Evolutionary conservation across 2,888 invertebrate species (phyloP).

Genomic region (Lucinisca nassula): DNA sequence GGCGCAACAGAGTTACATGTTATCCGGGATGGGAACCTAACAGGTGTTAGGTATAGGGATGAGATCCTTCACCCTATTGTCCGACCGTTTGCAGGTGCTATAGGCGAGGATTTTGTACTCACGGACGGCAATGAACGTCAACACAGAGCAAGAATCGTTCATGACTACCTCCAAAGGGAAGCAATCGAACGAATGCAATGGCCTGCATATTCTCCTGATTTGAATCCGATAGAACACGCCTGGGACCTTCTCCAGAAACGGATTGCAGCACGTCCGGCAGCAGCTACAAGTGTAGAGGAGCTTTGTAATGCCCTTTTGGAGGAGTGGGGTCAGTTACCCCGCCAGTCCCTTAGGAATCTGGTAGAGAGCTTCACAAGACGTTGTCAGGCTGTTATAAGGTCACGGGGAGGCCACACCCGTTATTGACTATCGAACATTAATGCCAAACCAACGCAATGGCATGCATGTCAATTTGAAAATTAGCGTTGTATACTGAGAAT

Average conservation of each 20-base stretch:
- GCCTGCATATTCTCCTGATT: neutral
- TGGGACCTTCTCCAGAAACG: neutral
- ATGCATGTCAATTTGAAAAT: neutral
- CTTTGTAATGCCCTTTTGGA: neutral
- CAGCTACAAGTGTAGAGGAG: neutral
- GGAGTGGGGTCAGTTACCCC: neutral
- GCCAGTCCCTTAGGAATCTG: neutral
- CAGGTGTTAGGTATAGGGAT: neutral
- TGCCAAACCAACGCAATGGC: neutral
- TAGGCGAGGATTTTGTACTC: no score
- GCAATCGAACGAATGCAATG: neutral
- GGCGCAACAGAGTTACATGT: neutral
- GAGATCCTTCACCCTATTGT: neutral
- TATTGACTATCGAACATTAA: neutral
- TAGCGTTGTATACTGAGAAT: neutral
- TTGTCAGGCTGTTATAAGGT: no score
- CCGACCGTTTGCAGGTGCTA: neutral
- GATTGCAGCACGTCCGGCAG: neutral
- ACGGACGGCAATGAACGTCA: neutral
- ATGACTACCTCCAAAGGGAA: neutral
- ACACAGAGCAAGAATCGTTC: neutral
- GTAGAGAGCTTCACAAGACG: neutral
- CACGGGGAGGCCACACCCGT: neutral
- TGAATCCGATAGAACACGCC: neutral
- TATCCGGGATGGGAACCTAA: neutral